phyloP scores from a whole-genome alignment of 2,888 invertebrate species.

The Trachelus stipa region DNA sequence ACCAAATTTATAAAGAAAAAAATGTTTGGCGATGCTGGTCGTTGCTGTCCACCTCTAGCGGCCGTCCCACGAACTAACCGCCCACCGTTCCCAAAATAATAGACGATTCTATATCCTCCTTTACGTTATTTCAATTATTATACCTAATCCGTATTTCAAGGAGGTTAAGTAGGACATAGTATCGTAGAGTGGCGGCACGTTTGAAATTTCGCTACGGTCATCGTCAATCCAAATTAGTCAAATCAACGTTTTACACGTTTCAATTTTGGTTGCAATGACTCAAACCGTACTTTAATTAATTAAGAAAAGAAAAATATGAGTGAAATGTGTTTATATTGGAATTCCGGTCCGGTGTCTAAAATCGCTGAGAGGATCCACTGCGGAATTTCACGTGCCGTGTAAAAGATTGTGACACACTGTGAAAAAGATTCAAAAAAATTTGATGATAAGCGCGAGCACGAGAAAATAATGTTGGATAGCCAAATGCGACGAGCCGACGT shows the following conservation, averaged over 20 bases:
- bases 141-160: neutral
- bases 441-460: neutral
- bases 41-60: constrained; percentile 63
- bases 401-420: neutral
- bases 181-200: neutral
- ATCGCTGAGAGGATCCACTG: neutral
- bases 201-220: neutral
- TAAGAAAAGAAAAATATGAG: neutral
- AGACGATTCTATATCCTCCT: constrained; percentile 47
- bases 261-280: neutral
- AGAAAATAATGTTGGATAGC: neutral
- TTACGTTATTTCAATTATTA: constrained; percentile 27
- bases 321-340: neutral
- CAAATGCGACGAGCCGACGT: constrained; percentile 5
- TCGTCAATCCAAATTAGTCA: neutral
- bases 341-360: neutral
- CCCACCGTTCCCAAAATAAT: constrained; percentile 28
- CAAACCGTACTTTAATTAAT: neutral
- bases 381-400: neutral
- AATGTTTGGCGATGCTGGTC: constrained; percentile 63
- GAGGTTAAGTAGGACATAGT: neutral
- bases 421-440: neutral
- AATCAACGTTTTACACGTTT: neutral
- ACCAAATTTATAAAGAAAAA: constrained; percentile 11
- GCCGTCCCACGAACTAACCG: constrained; percentile 53